phyloP scores from a whole-genome alignment of 1,140 invertebrate species.

The Theocolax elegans region DNA sequence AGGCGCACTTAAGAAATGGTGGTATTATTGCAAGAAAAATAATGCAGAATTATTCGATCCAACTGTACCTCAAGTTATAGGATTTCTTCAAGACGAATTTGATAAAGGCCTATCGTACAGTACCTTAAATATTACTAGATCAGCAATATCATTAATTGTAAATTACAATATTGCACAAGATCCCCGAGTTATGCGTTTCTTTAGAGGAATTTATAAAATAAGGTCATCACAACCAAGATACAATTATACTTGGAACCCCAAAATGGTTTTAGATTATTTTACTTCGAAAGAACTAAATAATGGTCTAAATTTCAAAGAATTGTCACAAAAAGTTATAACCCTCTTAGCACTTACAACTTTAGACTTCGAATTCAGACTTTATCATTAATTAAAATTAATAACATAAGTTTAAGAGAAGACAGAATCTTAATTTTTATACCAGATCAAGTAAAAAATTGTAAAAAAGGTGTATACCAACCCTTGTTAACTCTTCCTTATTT shows the following conservation, averaged over 20 bases:
- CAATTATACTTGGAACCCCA: constrained; percentile 37
- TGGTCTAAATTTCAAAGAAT: background rate
- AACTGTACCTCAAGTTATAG: background rate
- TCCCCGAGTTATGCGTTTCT: constrained; percentile 35
- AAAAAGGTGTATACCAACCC: background rate
- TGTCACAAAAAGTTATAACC: constrained; percentile 24
- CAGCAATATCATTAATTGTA: constrained; percentile 35
- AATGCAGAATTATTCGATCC: background rate
- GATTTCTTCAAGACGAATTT: constrained; percentile 17
- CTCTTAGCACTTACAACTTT: constrained; percentile 19
- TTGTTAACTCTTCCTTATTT: background rate
- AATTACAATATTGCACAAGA: constrained; percentile 28
- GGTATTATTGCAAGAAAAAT: constrained; percentile 20
- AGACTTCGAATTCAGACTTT: constrained; percentile 24
- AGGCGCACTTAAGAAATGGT: constrained; percentile 26
- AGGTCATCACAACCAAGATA: constrained; percentile 38
- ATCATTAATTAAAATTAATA: constrained; percentile 17
- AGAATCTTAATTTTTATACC: constrained; percentile 14
- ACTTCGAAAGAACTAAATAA: constrained; percentile 17
- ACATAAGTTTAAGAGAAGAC: background rate
- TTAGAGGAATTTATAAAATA: constrained; percentile 23
- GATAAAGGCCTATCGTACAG: constrained; percentile 9
- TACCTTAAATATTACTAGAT: constrained; percentile 30
- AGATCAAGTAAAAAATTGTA: background rate
- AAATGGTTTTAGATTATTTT: constrained; percentile 31